Conservation (phyloP, 2,113 vertebrate species). For the Cyanoliseus patagonus region DNA sequence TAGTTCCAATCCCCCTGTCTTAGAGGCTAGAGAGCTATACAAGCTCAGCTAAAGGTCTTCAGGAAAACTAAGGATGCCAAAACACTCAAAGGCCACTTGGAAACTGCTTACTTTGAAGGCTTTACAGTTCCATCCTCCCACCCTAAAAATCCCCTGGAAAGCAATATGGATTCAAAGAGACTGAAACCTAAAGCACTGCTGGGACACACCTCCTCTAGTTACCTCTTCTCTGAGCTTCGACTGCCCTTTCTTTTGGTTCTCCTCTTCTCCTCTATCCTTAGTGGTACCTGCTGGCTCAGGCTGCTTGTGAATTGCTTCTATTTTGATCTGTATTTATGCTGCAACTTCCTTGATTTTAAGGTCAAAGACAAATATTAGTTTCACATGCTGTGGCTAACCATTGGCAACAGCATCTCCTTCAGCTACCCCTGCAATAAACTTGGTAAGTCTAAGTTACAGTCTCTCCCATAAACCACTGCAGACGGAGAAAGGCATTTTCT, state of each 20-base stretch:
- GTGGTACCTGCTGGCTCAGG: background rate
- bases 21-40: background rate
- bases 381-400: background rate
- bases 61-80: background rate
- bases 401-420: background rate
- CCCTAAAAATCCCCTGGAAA: background rate
- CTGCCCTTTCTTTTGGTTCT: background rate
- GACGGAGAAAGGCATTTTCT: background rate
- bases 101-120: background rate
- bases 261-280: background rate
- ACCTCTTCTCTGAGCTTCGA: background rate
- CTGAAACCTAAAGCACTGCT: background rate
- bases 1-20: background rate
- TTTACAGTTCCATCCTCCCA: background rate
- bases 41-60: background rate
- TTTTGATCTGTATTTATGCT: background rate
- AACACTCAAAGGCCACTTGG: background rate
- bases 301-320: background rate
- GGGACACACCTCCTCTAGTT: background rate
- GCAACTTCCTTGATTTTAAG: background rate
- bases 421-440: background rate
- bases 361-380: background rate
- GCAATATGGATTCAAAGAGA: background rate
- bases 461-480: background rate
- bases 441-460: background rate